Evolutionary conservation across 92 coral and sea anemone genomes (phyloP).

Genomic region (Hydrozoanthus gracilis): DNA sequence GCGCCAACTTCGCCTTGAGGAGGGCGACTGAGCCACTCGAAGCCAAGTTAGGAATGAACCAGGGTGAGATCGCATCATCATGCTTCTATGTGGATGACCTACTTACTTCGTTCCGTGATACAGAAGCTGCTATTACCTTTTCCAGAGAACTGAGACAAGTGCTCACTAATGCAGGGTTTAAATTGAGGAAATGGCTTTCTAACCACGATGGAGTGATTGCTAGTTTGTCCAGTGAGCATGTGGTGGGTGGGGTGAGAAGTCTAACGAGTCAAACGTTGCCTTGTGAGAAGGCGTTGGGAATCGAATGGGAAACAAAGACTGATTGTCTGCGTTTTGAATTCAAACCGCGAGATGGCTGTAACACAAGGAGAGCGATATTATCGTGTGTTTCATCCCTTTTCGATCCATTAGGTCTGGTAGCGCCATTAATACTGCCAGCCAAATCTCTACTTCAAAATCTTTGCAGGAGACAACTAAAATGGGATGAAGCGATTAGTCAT

Average conservation of each 20-base stretch:
- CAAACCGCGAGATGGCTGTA: neutral
- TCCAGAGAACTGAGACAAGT: neutral
- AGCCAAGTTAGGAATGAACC: neutral
- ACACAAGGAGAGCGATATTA: neutral
- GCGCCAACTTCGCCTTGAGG: neutral
- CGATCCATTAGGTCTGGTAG: too few species aligned
- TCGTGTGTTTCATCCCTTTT: neutral
- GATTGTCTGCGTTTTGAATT: neutral
- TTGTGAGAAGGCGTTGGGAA: neutral
- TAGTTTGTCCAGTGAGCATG: neutral
- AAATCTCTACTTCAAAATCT: conserved; percentile 36
- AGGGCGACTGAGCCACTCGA: neutral
- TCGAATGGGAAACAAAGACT: neutral
- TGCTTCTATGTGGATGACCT: neutral
- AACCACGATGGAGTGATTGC: neutral
- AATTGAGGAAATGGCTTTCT: neutral
- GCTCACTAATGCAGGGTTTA: neutral
- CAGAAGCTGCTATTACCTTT: neutral
- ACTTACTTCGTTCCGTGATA: neutral
- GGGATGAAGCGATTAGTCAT: conserved; percentile 31
- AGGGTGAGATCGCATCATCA: neutral
- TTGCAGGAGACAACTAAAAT: conserved; percentile 32
- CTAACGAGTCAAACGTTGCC: neutral
- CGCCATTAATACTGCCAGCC: conserved; percentile 43
- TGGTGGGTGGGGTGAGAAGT: neutral